These are phyloP conservation scores for Dicrurus megarhynchus DNA, from an alignment of 2,113 vertebrate species.

Conservation along the genomic window DNA sequence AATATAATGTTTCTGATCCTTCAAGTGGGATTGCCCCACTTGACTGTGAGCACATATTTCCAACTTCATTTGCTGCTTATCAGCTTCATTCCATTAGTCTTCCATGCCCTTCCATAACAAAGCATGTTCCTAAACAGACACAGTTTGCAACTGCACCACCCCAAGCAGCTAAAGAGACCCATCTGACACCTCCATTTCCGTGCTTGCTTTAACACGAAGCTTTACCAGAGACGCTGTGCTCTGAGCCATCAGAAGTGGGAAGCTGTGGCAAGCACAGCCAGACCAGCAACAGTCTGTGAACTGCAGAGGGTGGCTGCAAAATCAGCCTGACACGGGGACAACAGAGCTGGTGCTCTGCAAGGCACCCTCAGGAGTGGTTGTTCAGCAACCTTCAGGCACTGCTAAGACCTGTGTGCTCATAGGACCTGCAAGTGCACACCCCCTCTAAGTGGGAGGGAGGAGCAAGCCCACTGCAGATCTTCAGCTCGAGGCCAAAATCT, in stretches of 20 bases:
- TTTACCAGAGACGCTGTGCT: background rate
- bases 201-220: rapidly evolving
- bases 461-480: background rate
- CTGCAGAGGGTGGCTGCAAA: background rate
- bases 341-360: background rate
- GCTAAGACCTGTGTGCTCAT: background rate
- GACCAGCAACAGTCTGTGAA: background rate
- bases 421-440: background rate
- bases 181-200: background rate
- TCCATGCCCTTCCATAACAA: background rate
- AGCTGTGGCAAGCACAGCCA: background rate
- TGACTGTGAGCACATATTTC: background rate
- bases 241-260: background rate
- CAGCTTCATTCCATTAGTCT: background rate
- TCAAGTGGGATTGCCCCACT: background rate
- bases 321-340: background rate
- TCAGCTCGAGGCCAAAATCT: background rate
- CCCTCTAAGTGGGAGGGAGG: background rate
- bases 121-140: background rate
- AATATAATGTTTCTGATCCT: background rate
- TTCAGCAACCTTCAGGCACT: background rate
- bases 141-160: background rate
- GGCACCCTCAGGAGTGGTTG: background rate
- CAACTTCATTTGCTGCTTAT: background rate
- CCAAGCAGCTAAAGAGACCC: background rate